Evolutionary conservation across 2,888 invertebrate genomes (phyloP), one percentile per base, ranked within the genome.

Genomic region (Romanomermis culicivorax): DNA sequence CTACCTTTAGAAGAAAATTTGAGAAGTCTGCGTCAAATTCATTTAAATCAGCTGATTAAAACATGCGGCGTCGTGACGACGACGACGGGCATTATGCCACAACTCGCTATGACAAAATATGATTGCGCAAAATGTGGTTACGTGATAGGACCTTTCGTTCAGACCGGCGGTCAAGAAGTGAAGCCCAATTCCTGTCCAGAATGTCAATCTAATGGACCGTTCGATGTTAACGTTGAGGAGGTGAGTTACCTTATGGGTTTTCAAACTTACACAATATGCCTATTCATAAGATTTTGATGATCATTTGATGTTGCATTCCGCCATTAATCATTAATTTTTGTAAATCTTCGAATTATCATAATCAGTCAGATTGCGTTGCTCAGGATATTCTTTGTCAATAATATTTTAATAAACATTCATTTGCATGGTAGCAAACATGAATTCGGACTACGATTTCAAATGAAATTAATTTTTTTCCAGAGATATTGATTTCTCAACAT

Each of bases 161-260:
- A 99, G 73, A 79, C 82, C 0, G 89, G 91, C 71, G 82, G 83
- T 65, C 75, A 83, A 2, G 97, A 99, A 74, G 83, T 93, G 0
- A 86, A 84, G 65, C 97, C 97, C 0, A 88, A 87, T 0, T 83
- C 85, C 0, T 97, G 97, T 74, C 95, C 95, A 0, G 91, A 95
- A 68, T 97, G 95, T 77, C 95, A 97, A 70, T 88, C 88, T 64
- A 75, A 76, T 55, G 95, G 95, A 1, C 95, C 93, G 0, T 97
- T 95, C 71, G 72, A 88, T 80, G 82, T 97, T 27, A 99, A 97
- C 70, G 93, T 95, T 87, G 95, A 95, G 64, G 71, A 76, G 68
- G 75, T 74, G 54, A 52, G 59, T 26, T 56, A 2, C 2, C 3
- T 20, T n/a, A 45, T 49, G 17, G 24, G 7, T 36, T 36, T n/a